Base-by-base conservation (phyloP, 2,113 vertebrate species). In the Rynchops niger region DNA sequence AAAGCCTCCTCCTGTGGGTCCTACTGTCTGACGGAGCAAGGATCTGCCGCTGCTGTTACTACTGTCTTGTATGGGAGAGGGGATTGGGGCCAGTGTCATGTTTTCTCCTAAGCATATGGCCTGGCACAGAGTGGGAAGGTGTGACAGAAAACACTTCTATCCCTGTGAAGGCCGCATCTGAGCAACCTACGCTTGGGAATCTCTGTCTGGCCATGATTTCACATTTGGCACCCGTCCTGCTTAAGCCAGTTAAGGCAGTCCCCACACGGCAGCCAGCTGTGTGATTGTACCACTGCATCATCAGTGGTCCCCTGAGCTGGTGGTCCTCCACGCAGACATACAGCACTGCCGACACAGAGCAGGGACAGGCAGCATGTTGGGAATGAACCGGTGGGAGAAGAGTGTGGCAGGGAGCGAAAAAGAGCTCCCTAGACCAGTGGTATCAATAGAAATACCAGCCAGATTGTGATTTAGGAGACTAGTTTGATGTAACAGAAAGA, bases 41-140 rank as follows among this genome's bases (percentile, higher is more conserved):
- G 49, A 70, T 67, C 32, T 88, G 76, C 16, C 12, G 6, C 58
- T 82, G 40, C 29, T 69, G 10, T 70, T 74, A 19, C 52, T 66
- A 5, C 52, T 59, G 19, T 21, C 25, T 45, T 0, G 0, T 49
- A 17, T 9, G 47, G 34, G 38, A 67, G 23, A 12, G 52, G 12
- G 0, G 0, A 6, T 0, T 47, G 10, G 42, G 26, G 47, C n/a
- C 43, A 27, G 15, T 55, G 52, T 38, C 30, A 9, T 23, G 15
- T 74, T 91, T 84, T 79, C 77, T 87, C 20, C 42, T 19, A 14
- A 95, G 29, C 72, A 91, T 74, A 76, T 79, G 55, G 63, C 53
- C 36, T 32, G 40, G 43, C 79, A 77, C 9, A 1, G 55, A 67
- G 77, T 71, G 65, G 69, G 81, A 67, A 84, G 61, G 73, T 84